Evolutionary conservation across 2,888 invertebrate species (phyloP), one percentile per base, ranked within the genome.

Genomic region (Sabatieria punctata): DNA sequence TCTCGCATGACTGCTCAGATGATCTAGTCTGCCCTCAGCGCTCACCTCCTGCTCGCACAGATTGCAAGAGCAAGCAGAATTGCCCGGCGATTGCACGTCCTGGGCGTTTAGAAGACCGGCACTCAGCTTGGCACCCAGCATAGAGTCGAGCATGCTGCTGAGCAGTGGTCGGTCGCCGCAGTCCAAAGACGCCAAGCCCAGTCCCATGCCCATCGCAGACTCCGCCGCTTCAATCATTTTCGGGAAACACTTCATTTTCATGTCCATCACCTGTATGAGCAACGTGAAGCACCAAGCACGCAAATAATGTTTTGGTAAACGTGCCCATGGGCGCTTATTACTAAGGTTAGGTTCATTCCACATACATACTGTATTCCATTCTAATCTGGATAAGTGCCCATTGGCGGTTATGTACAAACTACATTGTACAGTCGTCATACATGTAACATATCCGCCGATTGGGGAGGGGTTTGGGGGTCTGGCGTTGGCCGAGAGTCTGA

Each of bases 161-260:
- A 30, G 8, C 30, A 30, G 30, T 30, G 30, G 30, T 30, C 15
- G 30, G 30, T 30, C 30, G 8, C 30, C 30, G 30, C 15, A 11
- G 30, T 11, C 30, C 8, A 8, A 8, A 30, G 8, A 11, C 8
- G 8, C 15, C 8, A 8, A 8, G 15, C 30, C 30, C 8, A 8
- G 8, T 8, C 30, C 30, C 8, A 8, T 30, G 15, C 15, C 15
- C 15, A 30, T 8, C 30, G 30, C 30, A 30, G 8, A 11, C 15
- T 30, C 30, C 15, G 30, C 30, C 8, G 30, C 30, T 11, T 30
- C 30, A 11, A 30, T 11, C 30, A 30, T 30, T 8, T 15, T 18
- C 22, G 46, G 47, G 35, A 47, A 47, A 22, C 47, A 47, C 13
- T 25, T 38, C 18, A 30, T 18, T 19, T 47, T 47, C 47, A 47